A percentile compares a stretch with the other conserved stretches of the same genome.
Evolutionary conservation across 2,113 vertebrate genomes (phyloP).

Genomic region (Jacana jacana): DNA sequence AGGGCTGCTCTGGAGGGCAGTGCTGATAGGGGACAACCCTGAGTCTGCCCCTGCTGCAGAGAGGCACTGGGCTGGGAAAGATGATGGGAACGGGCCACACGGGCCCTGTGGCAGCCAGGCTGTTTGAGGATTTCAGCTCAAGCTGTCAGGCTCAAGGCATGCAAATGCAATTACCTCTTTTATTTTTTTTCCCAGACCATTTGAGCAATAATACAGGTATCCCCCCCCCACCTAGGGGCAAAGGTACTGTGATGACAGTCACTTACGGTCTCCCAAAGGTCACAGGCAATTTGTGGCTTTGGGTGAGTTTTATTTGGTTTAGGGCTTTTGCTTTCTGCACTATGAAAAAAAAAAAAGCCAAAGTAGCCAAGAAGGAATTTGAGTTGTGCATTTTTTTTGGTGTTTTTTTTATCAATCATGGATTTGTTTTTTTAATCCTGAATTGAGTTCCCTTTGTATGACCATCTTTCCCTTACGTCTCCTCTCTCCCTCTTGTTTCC

Average conservation of each 20-base stretch:
- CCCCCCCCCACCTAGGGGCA: too few relatives aligned
- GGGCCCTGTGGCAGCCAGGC: accelerated
- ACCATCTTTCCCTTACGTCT: neutral
- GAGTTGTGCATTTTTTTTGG: neutral
- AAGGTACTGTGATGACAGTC: neutral
- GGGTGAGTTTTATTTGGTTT: neutral
- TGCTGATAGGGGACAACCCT: neutral
- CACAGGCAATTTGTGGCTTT: neutral
- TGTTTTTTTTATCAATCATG: neutral
- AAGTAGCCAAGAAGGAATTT: neutral
- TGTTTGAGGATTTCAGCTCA: neutral
- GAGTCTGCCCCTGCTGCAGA: accelerated
- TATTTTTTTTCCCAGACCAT: neutral
- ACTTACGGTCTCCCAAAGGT: neutral
- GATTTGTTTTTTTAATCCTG: neutral
- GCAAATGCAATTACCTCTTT: neutral
- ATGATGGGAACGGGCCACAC: accelerated
- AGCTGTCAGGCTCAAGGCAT: neutral
- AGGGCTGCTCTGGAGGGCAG: neutral
- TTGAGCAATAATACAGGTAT: neutral
- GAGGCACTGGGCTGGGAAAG: too few relatives aligned
- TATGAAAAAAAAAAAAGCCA: neutral
- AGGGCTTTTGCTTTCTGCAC: neutral
- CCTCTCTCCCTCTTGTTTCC: neutral
- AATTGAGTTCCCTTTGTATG: neutral